A percentile compares a stretch with the other conserved stretches of the same genome.
Conservation (phyloP, 1,140 invertebrate genomes). For the Catajapyx aquilonaris region DNA sequence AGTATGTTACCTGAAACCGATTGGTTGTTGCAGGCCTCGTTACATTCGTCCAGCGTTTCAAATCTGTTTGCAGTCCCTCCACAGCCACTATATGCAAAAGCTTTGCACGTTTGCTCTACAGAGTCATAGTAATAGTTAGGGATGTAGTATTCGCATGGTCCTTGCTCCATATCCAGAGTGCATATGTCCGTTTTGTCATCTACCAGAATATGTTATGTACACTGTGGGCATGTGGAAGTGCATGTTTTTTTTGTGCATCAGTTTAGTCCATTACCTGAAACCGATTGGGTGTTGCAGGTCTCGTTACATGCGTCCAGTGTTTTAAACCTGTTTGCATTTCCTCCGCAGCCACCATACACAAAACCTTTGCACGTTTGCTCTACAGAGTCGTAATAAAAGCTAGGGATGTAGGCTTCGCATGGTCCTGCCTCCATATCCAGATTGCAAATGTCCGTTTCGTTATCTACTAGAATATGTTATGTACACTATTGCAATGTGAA, state of each 20-base stretch:
- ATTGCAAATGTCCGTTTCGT: constrained; percentile 31
- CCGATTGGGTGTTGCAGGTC: constrained; percentile 23
- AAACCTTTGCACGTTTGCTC: constrained; percentile 31
- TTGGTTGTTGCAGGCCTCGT: constrained; percentile 53
- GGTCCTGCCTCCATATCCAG: constrained; percentile 28
- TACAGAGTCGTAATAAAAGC: constrained; percentile 36
- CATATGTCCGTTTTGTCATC: constrained; percentile 70
- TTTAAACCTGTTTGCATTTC: constrained; percentile 44
- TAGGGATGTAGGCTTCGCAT: constrained; percentile 27
- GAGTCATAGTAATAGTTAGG: constrained; percentile 71
- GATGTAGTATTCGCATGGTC: constrained; percentile 54
- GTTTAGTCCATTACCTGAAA: no score
- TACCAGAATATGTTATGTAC: no score
- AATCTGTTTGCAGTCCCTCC: constrained; percentile 78
- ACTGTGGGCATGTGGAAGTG: no score
- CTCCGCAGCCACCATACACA: constrained; percentile 37
- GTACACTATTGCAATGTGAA: no score
- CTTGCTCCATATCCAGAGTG: constrained; percentile 47
- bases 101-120: constrained; percentile 65
- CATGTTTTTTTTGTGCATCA: no score
- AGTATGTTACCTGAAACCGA: no score
- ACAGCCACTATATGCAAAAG: constrained; percentile 88
- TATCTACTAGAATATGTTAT: no score
- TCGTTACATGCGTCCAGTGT: constrained; percentile 30
- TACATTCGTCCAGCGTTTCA: constrained; percentile 50